phyloP scores from a whole-genome alignment of 2,113 vertebrate genomes.

The Accipiter cooperii region DNA sequence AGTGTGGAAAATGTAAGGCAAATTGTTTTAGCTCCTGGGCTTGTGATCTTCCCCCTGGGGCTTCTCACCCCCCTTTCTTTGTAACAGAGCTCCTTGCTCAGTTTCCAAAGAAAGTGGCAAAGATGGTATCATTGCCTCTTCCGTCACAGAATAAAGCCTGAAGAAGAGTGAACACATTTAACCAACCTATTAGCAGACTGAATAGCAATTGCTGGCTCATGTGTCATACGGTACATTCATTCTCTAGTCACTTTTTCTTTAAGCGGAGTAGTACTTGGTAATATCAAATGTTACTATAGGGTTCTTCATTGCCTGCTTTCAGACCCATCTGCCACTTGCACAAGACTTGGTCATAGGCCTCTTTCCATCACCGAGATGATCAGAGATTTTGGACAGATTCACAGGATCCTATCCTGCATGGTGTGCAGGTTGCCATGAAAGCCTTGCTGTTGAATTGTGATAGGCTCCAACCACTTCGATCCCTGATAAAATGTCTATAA shows the following conservation, averaged over 20 bases:
- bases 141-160: neutral
- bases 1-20: neutral
- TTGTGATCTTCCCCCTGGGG: neutral
- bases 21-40: neutral
- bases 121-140: neutral
- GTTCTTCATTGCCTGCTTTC: neutral
- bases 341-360: neutral
- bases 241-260: neutral
- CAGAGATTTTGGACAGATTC: neutral
- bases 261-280: neutral
- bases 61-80: neutral
- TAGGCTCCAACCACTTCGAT: fast-evolving
- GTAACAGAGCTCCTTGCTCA: neutral
- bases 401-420: neutral
- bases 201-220: neutral
- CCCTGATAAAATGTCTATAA: neutral
- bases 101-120: neutral
- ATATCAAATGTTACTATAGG: too few relatives aligned
- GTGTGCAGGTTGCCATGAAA: neutral
- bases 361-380: neutral
- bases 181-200: neutral
- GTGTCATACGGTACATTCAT: neutral
- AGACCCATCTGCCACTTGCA: neutral
- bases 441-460: neutral
- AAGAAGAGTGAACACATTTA: neutral